Conservation (phyloP, 2,888 invertebrate species). For the Trissolcus japonicus region DNA sequence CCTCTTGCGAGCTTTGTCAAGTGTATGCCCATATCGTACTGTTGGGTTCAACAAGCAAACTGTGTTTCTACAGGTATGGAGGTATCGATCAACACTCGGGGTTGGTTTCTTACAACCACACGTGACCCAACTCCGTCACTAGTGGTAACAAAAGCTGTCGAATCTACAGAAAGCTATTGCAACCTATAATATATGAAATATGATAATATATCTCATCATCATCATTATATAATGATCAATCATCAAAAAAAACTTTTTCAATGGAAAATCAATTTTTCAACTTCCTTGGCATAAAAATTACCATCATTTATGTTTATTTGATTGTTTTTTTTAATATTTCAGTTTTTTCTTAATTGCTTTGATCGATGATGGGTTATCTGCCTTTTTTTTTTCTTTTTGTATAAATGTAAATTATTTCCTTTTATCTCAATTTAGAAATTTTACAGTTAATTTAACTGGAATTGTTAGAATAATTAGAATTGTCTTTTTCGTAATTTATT, state of each 20-base stretch:
- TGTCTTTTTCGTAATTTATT: too few species aligned
- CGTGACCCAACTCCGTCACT: slow-evolving; percentile 44
- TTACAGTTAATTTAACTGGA: too few species aligned
- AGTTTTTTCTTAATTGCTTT: too few species aligned
- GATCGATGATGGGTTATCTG: too few species aligned
- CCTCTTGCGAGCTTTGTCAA: slow-evolving; percentile 63
- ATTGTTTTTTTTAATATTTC: too few species aligned
- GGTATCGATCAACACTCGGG: slow-evolving; percentile 49
- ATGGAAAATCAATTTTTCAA: too few species aligned
- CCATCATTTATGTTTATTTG: neutral
- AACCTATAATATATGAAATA: neutral
- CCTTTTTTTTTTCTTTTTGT: neutral
- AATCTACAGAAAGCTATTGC: neutral
- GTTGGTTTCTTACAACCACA: slow-evolving; percentile 32
- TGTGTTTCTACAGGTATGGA: slow-evolving; percentile 19
- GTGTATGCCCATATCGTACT: slow-evolving; percentile 67
- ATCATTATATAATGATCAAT: neutral
- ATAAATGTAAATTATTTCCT: neutral
- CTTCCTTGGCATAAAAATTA: too few species aligned
- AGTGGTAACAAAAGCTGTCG: slow-evolving; percentile 17
- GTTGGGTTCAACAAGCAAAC: slow-evolving; percentile 22
- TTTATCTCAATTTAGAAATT: neutral
- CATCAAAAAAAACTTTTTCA: too few species aligned
- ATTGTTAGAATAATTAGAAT: too few species aligned
- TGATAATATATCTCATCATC: neutral